Evolutionary conservation across 2,113 vertebrate genomes (phyloP), one percentile per base, ranked within the genome.

Genomic region (Xiphophorus hellerii): DNA sequence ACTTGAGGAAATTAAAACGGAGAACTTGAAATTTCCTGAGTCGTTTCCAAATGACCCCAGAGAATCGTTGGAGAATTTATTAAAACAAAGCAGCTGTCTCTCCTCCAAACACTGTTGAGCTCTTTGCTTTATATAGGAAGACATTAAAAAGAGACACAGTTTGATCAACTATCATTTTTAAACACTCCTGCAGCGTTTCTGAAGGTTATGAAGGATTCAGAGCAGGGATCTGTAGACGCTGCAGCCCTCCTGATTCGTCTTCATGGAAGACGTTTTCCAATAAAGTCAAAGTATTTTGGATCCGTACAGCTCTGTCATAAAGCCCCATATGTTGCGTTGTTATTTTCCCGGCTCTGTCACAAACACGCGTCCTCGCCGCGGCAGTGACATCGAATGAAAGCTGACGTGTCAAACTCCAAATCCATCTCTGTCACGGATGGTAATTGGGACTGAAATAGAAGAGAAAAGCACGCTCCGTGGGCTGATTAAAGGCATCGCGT

Each of bases 401-500:
- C 89, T 76, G 77, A 84, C 69, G 35, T 86, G 89, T 90, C 88
- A 86, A 87, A 92, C 86, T 91, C 88, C 31, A 76, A 90, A 92
- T 90, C 73, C 88, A 89, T 93, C 90, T 91, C 88, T 80, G 87
- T 91, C 90, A 83, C 3, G 44, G 78, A 42, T 8, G 73, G 74
- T 91, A 86, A 90, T 84, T 88, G 80, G 83, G 78, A 27, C 69
- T 81, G 76, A 81, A 83, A 88, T 74, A 77, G 63, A 48, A 68
- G 82, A 74, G 60, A 74, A 73, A 81, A 70, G 51, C 64, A 37
- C 7, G 22, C 44, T 66, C 64, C 67, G 70, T 72, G 63, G 64
- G 44, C 65, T 74, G 82, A 86, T 82, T 77, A 87, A 83, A 79
- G 69, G 62, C 74, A 66, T 84, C 73, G 29, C 71, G n/a, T 37